A percentile compares a stretch with the other conserved stretches of the same genome.
These are phyloP conservation scores for Syritta pipiens DNA, from an alignment of 2,888 invertebrate genomes.

Conservation along the genomic window DNA sequence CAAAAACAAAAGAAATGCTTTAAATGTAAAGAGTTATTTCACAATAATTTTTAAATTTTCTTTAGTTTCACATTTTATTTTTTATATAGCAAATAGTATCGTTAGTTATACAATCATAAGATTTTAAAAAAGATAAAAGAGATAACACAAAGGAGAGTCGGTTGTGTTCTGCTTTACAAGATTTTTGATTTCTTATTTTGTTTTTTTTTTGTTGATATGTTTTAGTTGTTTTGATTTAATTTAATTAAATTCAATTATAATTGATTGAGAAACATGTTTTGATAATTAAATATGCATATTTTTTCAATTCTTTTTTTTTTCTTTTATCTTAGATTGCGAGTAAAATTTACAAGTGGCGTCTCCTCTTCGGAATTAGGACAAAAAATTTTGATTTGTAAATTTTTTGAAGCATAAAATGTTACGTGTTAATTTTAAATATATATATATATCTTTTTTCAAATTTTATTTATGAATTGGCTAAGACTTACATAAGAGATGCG, in stretches of 20 bases:
- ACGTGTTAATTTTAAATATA: conserved; percentile 16
- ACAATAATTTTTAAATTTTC: conserved; percentile 23
- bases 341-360: conserved; percentile 59
- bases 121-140: conserved; percentile 44
- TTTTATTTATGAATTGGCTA: conserved; percentile 15
- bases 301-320: too few relatives aligned
- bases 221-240: conserved; percentile 47
- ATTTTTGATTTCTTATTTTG: conserved; percentile 41
- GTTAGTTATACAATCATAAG: conserved; percentile 43
- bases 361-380: conserved; percentile 12
- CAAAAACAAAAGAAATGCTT: too few relatives aligned
- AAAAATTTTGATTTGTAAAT: conserved; percentile 37
- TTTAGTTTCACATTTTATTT: too few relatives aligned
- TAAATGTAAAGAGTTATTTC: conserved; percentile 12
- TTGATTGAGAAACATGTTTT: conserved; percentile 50
- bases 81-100: conserved; percentile 32
- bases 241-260: conserved; percentile 35
- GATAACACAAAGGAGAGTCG: conserved; percentile 47
- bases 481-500: conserved; percentile 43
- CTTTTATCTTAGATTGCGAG: conserved; percentile 38
- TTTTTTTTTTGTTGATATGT: conserved; percentile 17
- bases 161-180: conserved; percentile 45
- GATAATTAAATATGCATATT: too few relatives aligned
- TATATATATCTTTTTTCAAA: conserved; percentile 3
- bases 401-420: conserved; percentile 55